Base-by-base conservation (phyloP, 2,113 vertebrate genomes). In the Emydocephalus ijimae region DNA sequence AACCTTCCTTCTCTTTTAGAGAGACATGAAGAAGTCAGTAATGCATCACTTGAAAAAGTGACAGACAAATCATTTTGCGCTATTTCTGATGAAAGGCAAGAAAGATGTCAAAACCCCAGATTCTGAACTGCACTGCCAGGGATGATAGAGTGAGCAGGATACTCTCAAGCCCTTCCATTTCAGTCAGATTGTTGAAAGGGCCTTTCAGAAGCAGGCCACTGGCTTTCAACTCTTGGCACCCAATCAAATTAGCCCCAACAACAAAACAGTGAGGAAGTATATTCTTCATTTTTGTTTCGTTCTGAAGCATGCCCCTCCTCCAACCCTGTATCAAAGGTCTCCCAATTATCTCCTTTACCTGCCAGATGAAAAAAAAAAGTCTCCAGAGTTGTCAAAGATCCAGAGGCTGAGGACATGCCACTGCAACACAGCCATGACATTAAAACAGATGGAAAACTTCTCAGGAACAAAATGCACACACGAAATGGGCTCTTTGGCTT, bases 381-480 rank as follows among this genome's bases (percentile, higher is more conserved):
- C 39, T 57, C 91, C 74, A 10, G 95, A 95, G 89, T 94, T 95
- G 94, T 96, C 96, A 96, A 96, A 95, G 96, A 97, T 94, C 91
- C 95, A 93, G 95, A 97, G 96, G 96, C 94, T 97, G 96, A 97
- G 97, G 97, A 97, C 97, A 95, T 92, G 96, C 95, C 96, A 96
- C 93, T 55, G 96, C 94, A 96, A 97, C 96, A 96, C 94, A 97
- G 94, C 95, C 96, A 96, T 96, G 95, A 97, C 97, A 97, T 93
- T 96, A 96, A 96, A 96, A 97, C 96, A 97, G 97, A 97, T 97
- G 96, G 97, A 94, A 97, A 96, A 97, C 95, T 97, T 97, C 97
- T 97, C 97, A 0, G 97, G 97, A 98, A 97, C 97, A 98, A 98
- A 97, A 97, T 96, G 97, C 96, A 96, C 96, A 94, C 97, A 96